Evolutionary conservation across 2,797 vertebrate species (phyloP).

Genomic region (Rhyacichthys aspro): DNA sequence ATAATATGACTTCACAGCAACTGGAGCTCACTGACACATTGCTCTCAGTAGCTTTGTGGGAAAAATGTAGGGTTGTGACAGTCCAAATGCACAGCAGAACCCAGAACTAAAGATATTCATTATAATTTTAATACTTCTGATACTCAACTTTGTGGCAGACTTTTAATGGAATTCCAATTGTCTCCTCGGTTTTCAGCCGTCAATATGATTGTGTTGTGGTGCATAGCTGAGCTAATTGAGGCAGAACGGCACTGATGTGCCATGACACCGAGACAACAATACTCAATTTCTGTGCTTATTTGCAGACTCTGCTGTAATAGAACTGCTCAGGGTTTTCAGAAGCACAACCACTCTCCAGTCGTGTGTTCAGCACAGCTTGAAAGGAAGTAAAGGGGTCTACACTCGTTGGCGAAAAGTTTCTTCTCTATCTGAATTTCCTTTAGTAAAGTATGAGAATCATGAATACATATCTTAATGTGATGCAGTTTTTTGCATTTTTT

Average conservation of each 20-base stretch:
- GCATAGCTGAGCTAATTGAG: constrained; percentile 12
- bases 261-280: constrained; percentile 17
- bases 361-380: constrained; percentile 14
- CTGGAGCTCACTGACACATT: constrained; percentile 24
- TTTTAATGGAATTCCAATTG: constrained; percentile 11
- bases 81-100: not conserved
- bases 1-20: constrained; percentile 21
- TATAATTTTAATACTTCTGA: constrained; percentile 10
- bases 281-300: constrained; percentile 5
- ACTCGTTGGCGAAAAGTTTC: not conserved
- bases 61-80: constrained; percentile 3
- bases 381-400: constrained; percentile 1
- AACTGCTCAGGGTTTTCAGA: constrained; percentile 8
- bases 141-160: constrained; percentile 6
- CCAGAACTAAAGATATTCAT: constrained; percentile 8
- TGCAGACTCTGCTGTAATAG: constrained; percentile 5
- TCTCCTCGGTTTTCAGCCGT: constrained; percentile 1
- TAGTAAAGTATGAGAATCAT: constrained; percentile 1
- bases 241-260: constrained; percentile 12
- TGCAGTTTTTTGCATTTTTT: not conserved
- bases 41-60: not conserved
- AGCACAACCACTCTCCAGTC: not conserved
- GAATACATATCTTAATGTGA: not conserved
- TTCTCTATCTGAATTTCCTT: not conserved
- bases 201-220: constrained; percentile 9